Base-by-base conservation (phyloP, 1,140 invertebrate species). In the Drosophila sucinea region DNA sequence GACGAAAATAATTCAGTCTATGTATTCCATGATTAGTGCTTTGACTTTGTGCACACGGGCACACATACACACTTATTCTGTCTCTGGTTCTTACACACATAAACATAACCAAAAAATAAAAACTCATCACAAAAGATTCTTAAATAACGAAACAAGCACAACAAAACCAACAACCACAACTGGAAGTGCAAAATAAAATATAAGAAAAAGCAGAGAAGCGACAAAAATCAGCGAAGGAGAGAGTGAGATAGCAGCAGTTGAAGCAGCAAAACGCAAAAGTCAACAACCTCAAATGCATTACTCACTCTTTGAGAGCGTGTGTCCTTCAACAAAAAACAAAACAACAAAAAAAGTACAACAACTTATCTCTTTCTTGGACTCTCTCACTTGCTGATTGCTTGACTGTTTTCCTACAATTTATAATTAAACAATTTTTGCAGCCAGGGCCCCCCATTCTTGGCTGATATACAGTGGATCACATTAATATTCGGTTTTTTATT, bases 291-390 rank as follows among this genome's bases (percentile, higher is more conserved):
- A 57, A 84, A 81, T 90, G 87, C 89, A 91, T 90, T 90, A 90
- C 89, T 90, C 89, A 90, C 85, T 90, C 84, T 82, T 84, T 79
- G 87, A 90, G 89, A 91, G 84, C 84, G 89, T 85, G 87, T 90
- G 89, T 90, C 89, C 89, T 90, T 90, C 89, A 90, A 90, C 80
- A 84, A 89, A 90, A 89, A 76, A 3, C 17, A 11, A 10, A 40
- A 40, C 10, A 40, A 3, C 30, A 40, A 40, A 3, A 41, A n/a
- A 38, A 38, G 1, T 6, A 44, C 35, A 51, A 51, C 44, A 51
- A 82, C 79, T 73, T 85, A 83, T 87, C 84, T 83, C 76, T 65
- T 67, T 89, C 78, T 70, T 75, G 33, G 76, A 57, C 65, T 77
- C 41, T 56, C 51, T 41, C 51, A 27, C 73, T 73, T 64, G 30